Evolutionary conservation across 2,113 vertebrate species (phyloP), one percentile per base, ranked within the genome.

Genomic region (Lamprotornis superbus): DNA sequence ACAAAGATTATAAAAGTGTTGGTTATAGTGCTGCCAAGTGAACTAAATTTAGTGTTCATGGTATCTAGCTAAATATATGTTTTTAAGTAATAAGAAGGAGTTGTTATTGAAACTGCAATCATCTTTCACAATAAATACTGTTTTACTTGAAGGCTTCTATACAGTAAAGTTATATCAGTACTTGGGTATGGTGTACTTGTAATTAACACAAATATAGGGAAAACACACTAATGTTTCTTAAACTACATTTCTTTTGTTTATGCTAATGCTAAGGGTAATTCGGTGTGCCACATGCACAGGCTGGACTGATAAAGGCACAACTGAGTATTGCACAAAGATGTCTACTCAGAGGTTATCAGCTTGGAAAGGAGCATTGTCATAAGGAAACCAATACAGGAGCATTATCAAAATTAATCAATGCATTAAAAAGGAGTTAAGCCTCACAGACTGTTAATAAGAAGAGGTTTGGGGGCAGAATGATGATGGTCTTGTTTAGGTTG

Each of bases 11-110:
- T 89, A 88, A 93, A 97, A 96, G 83, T 30, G 1, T 52, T 94
- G 94, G 95, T 95, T 96, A 95, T 96, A 97, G 65, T 88, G 89
- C 87, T 96, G 97, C 96, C 95, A 97, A 97, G 81, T 86, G 81
- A 96, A 96, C 97, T 97, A 97, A 98, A 97, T 92, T 97, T 97
- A 97, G 94, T 87, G 68, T 86, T 97, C 94, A 94, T 95, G 91
- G 93, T 97, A 97, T 97, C 92, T 95, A 33, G 79, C 49, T 98
- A 98, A 98, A 97, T 97, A 96, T 74, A 97, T 91, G 96, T 33
- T 86, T 96, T 97, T 91, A 92, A 97, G 92, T 97, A 98, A 96
- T 97, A 97, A 97, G 94, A 96, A 89, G 87, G 95, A 95, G 84
- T 65, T 92, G 85, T 85, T 95, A 97, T 95, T 97, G 95, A 97